phyloP scores from a whole-genome alignment of 2,797 vertebrate genomes.

The Orestias chungarensis region DNA sequence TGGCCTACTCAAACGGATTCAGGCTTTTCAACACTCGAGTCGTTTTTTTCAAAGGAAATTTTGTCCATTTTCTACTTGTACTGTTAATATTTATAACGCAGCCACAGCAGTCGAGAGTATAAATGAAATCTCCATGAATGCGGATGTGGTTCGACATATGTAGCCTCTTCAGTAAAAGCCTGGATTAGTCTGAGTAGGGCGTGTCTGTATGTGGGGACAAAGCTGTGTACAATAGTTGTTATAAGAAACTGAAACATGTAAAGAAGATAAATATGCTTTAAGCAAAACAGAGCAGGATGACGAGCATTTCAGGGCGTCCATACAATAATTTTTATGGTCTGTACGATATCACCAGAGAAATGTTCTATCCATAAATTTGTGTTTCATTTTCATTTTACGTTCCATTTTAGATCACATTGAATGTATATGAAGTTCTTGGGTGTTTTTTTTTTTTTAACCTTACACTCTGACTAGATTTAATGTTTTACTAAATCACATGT shows the following conservation, averaged over 20 bases:
- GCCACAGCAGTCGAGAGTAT: constrained; percentile 24
- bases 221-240: constrained; percentile 78
- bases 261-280: constrained; percentile 64
- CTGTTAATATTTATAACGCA: constrained; percentile 56
- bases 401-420: constrained; percentile 65
- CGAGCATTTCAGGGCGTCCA: constrained; percentile 74
- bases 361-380: constrained; percentile 47
- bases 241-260: constrained; percentile 70
- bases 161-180: constrained; percentile 63
- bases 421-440: constrained; percentile 69
- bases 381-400: constrained; percentile 23
- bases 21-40: constrained; percentile 48
- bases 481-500: constrained; percentile 59
- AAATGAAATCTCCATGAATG: constrained; percentile 5
- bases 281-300: constrained; percentile 79
- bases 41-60: constrained; percentile 28
- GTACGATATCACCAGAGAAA: constrained; percentile 41
- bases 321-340: constrained; percentile 46
- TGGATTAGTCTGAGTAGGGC: constrained; percentile 68
- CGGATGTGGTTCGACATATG: constrained; percentile 54
- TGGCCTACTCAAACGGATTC: constrained; percentile 67
- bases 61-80: constrained; percentile 19
- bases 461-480: constrained; percentile 57
- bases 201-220: constrained; percentile 67
- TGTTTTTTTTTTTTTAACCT: constrained; percentile 54